Evolutionary conservation across 2,888 invertebrate species (phyloP).

Genomic region (Microctonus hyperodae): DNA sequence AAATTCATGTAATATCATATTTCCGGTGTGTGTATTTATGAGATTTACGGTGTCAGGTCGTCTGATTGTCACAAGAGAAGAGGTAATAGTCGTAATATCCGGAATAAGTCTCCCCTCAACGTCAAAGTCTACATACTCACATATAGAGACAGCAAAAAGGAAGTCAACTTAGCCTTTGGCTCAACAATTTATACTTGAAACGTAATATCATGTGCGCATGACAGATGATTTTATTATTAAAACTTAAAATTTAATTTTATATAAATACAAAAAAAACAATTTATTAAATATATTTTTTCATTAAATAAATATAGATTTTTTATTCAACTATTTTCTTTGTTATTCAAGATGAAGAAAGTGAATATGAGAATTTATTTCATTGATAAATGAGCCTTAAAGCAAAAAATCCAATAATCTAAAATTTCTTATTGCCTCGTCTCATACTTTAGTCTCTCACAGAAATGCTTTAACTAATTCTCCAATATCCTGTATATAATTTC

Average conservation of each 20-base stretch:
- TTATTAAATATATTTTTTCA: too few relatives aligned
- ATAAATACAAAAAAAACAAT: not conserved
- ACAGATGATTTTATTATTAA: not conserved
- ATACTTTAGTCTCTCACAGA: constrained; percentile 35
- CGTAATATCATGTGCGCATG: not conserved
- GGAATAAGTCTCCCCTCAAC: constrained; percentile 23
- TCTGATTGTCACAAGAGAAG: constrained; percentile 25
- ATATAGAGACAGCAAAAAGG: not conserved
- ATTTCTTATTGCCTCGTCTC: not conserved
- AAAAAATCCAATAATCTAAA: not conserved
- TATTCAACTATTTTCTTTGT: not conserved
- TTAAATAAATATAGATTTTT: too few relatives aligned
- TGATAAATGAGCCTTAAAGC: too few relatives aligned
- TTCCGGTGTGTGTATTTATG: constrained; percentile 18
- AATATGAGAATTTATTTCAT: not conserved
- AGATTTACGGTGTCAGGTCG: constrained; percentile 25
- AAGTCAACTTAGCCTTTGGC: constrained; percentile 8
- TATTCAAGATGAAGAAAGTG: not conserved
- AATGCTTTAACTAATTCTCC: constrained; percentile 54
- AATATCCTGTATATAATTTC: constrained; percentile 55
- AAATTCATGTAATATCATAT: not conserved
- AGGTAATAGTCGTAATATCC: constrained; percentile 31
- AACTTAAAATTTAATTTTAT: not conserved
- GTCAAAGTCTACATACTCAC: not conserved
- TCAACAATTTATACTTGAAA: not conserved